Conservation (phyloP, 1,140 invertebrate genomes). For the Paraescarpia echinospica region DNA sequence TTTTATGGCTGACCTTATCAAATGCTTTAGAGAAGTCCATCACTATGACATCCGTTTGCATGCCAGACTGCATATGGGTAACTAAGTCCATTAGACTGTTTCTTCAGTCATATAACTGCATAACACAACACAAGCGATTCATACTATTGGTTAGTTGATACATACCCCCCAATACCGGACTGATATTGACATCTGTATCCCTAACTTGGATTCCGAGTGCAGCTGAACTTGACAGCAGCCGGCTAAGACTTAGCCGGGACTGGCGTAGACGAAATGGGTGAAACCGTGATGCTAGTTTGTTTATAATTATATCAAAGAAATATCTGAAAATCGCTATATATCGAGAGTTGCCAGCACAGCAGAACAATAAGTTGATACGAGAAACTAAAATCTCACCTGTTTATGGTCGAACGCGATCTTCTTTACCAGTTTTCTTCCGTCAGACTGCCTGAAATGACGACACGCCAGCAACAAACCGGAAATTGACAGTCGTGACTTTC, state of each 20-base stretch:
- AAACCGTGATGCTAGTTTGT: neutral
- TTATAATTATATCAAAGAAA: neutral
- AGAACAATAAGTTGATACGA: neutral
- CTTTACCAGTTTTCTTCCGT: neutral
- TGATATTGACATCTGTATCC: neutral
- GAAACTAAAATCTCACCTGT: neutral
- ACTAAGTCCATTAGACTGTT: too few relatives aligned
- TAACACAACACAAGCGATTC: neutral
- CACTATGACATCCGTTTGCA: too few relatives aligned
- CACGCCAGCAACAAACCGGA: conserved; percentile 1
- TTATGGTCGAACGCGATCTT: neutral
- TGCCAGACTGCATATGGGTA: too few relatives aligned
- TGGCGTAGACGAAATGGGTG: neutral
- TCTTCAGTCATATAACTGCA: neutral
- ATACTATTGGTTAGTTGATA: neutral
- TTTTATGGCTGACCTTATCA: too few relatives aligned
- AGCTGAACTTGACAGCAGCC: neutral
- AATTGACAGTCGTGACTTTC: neutral
- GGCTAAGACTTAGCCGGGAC: neutral
- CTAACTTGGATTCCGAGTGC: neutral
- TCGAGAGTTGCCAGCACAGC: neutral
- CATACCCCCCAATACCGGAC: neutral
- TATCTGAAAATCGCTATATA: neutral
- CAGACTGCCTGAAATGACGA: neutral
- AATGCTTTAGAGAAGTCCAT: too few relatives aligned